Evolutionary conservation across 2,888 invertebrate genomes (phyloP).

Genomic region (Thymelicus acteon): DNA sequence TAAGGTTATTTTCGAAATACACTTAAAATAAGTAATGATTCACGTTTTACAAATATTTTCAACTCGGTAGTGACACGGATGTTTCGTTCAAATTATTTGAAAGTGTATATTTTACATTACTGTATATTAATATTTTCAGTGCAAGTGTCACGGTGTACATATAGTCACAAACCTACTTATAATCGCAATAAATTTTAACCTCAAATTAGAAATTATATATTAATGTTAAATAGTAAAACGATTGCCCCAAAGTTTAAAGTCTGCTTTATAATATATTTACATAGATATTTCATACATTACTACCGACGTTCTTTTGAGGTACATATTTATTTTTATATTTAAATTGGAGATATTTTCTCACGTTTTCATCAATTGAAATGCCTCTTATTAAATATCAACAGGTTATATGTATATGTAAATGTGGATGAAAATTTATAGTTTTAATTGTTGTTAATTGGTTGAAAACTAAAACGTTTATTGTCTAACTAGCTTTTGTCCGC

Average conservation of each 20-base stretch:
- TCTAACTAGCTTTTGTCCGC: too few species aligned
- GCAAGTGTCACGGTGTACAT: constrained; percentile 16
- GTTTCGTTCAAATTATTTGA: constrained; percentile 11
- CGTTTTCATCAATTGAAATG: neutral
- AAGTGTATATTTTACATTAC: constrained; percentile 12
- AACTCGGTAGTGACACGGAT: too few species aligned
- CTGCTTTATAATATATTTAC: constrained; percentile 33
- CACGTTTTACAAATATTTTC: neutral
- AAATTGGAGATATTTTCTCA: constrained; percentile 1
- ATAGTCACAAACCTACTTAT: constrained; percentile 26
- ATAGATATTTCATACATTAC: constrained; percentile 3
- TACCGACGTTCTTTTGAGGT: constrained; percentile 11
- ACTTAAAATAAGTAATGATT: constrained; percentile 5
- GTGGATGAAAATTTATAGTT: too few species aligned
- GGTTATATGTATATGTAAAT: too few species aligned
- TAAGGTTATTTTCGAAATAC: neutral
- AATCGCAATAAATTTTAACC: constrained; percentile 27
- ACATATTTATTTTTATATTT: constrained; percentile 25
- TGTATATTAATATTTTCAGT: constrained; percentile 11
- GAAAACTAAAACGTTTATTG: too few species aligned
- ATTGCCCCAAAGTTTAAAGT: constrained; percentile 36
- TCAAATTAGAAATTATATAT: constrained; percentile 13
- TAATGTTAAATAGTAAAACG: constrained; percentile 19
- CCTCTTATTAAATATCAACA: neutral
- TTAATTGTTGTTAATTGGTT: too few species aligned